phyloP scores from a whole-genome alignment of 2,888 invertebrate genomes.

The Monopis laevigella region DNA sequence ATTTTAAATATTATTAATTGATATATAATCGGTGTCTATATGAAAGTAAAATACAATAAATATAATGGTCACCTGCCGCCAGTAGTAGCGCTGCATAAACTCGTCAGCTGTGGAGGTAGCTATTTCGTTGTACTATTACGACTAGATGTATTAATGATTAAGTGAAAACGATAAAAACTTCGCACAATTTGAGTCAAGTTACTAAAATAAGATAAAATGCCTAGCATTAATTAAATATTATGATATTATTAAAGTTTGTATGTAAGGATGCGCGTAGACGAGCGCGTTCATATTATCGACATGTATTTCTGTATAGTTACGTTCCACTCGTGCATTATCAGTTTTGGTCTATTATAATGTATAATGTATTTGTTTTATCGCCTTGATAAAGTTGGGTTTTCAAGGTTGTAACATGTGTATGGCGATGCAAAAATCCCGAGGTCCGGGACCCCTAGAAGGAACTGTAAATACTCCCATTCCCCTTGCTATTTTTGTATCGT shows the following conservation, averaged over 20 bases:
- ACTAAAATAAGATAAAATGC: constrained; percentile 51
- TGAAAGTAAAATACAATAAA: constrained; percentile 28
- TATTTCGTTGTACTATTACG: constrained; percentile 43
- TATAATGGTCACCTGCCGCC: constrained; percentile 34
- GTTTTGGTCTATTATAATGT: neutral
- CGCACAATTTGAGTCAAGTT: constrained; percentile 62
- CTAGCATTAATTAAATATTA: constrained; percentile 4
- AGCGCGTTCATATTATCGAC: neutral
- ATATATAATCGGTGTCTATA: constrained; percentile 60
- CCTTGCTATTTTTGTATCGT: no score
- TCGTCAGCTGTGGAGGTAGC: constrained; percentile 47
- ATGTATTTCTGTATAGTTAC: neutral
- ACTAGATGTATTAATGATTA: constrained; percentile 29
- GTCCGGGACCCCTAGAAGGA: no score
- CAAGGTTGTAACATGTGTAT: no score
- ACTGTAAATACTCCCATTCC: no score
- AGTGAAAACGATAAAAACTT: constrained; percentile 45
- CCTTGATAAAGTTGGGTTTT: no score
- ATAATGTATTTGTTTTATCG: neutral
- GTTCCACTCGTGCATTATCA: neutral
- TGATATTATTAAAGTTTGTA: neutral
- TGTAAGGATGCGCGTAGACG: neutral
- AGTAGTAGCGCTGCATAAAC: constrained; percentile 35
- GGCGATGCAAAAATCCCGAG: no score
- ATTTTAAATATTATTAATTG: constrained; percentile 33